A percentile compares a stretch with the other conserved stretches of the same genome.
phyloP scores from a whole-genome alignment of 2,113 vertebrate genomes.

The Anser brachyrhynchus region DNA sequence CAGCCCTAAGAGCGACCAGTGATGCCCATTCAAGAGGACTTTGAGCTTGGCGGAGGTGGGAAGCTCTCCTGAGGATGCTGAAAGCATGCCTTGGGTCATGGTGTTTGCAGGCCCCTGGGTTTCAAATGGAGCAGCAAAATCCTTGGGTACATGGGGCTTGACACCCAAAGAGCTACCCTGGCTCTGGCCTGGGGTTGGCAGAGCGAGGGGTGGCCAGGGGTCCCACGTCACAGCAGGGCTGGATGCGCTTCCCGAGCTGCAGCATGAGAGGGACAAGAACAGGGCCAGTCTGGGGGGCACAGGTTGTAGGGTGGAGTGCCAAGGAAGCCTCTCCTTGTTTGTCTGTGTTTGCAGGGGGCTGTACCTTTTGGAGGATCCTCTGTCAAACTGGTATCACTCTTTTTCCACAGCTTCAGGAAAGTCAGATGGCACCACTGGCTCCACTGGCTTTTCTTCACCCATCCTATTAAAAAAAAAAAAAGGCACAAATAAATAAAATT shows the following conservation, averaged over 20 bases:
- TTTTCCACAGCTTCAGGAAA: background rate
- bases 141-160: background rate
- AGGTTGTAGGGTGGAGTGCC: background rate
- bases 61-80: background rate
- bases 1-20: background rate
- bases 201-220: rapidly evolving
- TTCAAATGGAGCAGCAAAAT: background rate
- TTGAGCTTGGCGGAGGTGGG: rapidly evolving
- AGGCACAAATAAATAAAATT: background rate
- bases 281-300: no score
- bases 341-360: rapidly evolving
- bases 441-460: background rate
- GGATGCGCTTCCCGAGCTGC: background rate
- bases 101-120: no score
- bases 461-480: background rate
- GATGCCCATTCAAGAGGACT: background rate
- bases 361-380: background rate
- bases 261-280: no score
- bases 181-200: rapidly evolving
- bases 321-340: background rate
- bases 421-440: rapidly evolving
- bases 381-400: background rate
- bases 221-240: background rate
- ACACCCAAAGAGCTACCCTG: background rate
- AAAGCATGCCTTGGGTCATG: rapidly evolving